Base-by-base conservation (phyloP, 2,113 vertebrate species). In the Thryonomys swinderianus region DNA sequence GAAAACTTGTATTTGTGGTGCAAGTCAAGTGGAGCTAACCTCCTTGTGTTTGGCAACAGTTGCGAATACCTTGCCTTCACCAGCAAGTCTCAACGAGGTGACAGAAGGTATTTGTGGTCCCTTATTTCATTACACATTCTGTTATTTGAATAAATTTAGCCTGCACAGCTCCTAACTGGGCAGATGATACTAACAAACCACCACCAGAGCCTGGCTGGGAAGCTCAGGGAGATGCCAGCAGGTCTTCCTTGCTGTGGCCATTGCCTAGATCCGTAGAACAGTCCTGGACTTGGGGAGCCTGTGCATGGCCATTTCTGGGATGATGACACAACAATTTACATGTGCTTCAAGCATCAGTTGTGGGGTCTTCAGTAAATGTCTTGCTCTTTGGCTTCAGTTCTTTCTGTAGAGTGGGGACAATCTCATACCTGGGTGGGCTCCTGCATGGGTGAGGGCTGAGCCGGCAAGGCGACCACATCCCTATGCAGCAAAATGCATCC, bases 281-380 rank as follows among this genome's bases (percentile, higher is more conserved):
- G 8, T 61, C 40, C 69, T 27, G 4, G 10, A 2, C 0, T 30
- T 48, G 71, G n/a, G 32, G 74, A 57, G n/a, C 5, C 12, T 17
- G 16, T 34, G 34, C 27, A 1, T n/a, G 37, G 51, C 45, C 42
- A 12, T 18, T n/a, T 30, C 62, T 12, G 1, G 30, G 48, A 42
- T 23, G 0, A 0, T 5, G 51, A 16, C 0, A 0, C 2, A 20
- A 25, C 12, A 20, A 3, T 0, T 55, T 55, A 34, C 11, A 7
- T 69, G 55, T 40, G 0, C 74, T 90, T 88, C 42, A 34, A 48
- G 74, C 45, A 2, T 9, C 40, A 69, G 12, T 10, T 37, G 42
- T 13, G 51, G 57, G 74, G 20, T 2, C 59, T 59, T 40, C 25
- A 84, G 78, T 34, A 37, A 71, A 51, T 10, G 42, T 3, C 55